A percentile compares a stretch with the other conserved stretches of the same genome.
Evolutionary conservation across 2,888 invertebrate species (phyloP).

Genomic region (Nebria brevicollis): DNA sequence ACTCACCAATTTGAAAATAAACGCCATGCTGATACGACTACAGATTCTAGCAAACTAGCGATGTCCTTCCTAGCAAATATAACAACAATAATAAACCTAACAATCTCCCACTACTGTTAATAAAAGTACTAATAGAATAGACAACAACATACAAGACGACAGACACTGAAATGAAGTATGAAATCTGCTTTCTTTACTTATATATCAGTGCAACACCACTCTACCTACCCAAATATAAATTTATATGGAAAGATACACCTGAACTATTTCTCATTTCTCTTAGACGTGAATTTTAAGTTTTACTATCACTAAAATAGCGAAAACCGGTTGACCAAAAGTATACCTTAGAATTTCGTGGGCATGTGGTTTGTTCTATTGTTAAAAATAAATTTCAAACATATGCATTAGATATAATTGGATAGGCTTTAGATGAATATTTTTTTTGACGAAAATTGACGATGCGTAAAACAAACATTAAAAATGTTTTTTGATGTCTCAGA

Average conservation of each 20-base stretch:
- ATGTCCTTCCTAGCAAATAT: slow-evolving; percentile 8
- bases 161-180: slow-evolving; percentile 5
- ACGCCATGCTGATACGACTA: background rate
- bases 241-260: background rate
- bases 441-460: too few relatives aligned
- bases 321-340: background rate
- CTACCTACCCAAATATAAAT: background rate
- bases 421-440: background rate
- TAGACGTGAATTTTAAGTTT: background rate
- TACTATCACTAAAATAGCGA: background rate
- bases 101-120: background rate
- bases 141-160: slow-evolving; percentile 7
- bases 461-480: background rate
- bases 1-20: slow-evolving; percentile 18
- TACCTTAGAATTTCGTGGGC: background rate
- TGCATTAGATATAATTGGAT: background rate
- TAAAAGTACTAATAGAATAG: slow-evolving; percentile 4
- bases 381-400: background rate
- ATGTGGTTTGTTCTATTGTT: background rate
- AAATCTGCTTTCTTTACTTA: background rate
- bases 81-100: background rate
- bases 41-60: slow-evolving; percentile 4
- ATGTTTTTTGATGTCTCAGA: background rate
- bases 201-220: background rate
- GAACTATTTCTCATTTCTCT: background rate